Evolutionary conservation across 2,888 invertebrate species (phyloP), one percentile per base, ranked within the genome.

Genomic region (Drosophila trichaetosa): DNA sequence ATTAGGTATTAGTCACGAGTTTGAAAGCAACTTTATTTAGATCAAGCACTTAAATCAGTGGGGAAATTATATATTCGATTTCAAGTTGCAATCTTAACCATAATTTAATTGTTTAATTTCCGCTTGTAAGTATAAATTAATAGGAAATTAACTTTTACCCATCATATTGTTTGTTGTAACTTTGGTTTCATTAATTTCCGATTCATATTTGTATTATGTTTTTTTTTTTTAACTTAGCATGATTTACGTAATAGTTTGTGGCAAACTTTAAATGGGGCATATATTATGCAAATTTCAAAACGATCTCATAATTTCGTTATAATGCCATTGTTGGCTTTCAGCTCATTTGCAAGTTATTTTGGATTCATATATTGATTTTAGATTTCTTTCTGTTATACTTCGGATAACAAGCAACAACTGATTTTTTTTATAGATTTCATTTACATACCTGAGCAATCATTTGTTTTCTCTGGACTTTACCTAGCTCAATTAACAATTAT

Each of bases 311-410:
- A 60, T 61, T 61, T 73, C 6, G 18, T 36, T 40, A 49, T 27
- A 29, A 56, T 42, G 36, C 11, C 13, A 21, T 56, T 42, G 49
- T 34, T 56, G 33, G 13, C 60, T 59, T 54, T 66, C 36, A 29
- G 34, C 59, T 73, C 48, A 62, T 79, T 63, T 62, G 53, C 73
- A 60, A 72, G n/a, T 59, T 24, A 16, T 34, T 7, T 56, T 16
- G 21, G 60, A 68, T 57, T 40, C 34, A 59, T 36, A 46, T 58
- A 21, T 52, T 33, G 49, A 36, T 11, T 38, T 46, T 34, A 21
- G 10, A 31, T 42, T 61, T 58, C 21, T 24, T 46, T 46, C 21
- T 4, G 21, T 24, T 16, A 4, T 16, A 16, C 21, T 2, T 24
- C 24, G 2, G 16, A 46, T 24, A 46, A 24, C 21, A 21, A 16